Evolutionary conservation across 2,797 vertebrate species (phyloP), one percentile per base, ranked within the genome.

Genomic region (Smutsia temminckii): DNA sequence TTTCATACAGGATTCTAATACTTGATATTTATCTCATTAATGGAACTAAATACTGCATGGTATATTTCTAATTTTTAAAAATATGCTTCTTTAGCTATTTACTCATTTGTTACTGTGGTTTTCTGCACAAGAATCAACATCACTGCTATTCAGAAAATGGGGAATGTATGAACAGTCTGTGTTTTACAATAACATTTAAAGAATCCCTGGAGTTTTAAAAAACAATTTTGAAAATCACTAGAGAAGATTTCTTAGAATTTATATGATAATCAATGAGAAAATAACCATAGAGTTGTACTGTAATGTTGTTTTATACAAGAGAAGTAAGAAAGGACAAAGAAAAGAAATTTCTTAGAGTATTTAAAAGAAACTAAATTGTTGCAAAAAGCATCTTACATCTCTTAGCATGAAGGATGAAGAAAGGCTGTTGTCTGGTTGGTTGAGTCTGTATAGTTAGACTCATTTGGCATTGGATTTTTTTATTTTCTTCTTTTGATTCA

Each of bases 391-490:
- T 63, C 61, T 89, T 96, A 80, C 96, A 94, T 96, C 97, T 98
- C 96, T 95, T 96, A 97, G 96, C 74, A 95, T 69, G 85, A 97
- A 97, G 91, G 96, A 98, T 84, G 25, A 97, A 86, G 95, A 96
- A 96, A 93, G 96, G 94, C 96, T 98, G 95, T 98, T 98, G 96
- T 86, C 87, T 98, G 17, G 97, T 98, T 97, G 98, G 97, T 98
- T 98, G 96, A 96, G 97, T 98, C 96, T 98, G 97, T 98, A 97
- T 96, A 97, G 98, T 98, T 98, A 98, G 99, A 99, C 99, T 99
- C 99, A 99, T 98, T 88, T 99, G 99, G 99, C 99, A 99, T 98
- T 99, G 93, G 96, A 89, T 83, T 87, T 93, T 93, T 93, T 85
- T 37, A 1, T 66, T 79, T 59, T 4, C 80, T 61, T 71, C 27